Evolutionary conservation across 1,140 invertebrate species (phyloP).

Genomic region (Drosophila virilis): DNA sequence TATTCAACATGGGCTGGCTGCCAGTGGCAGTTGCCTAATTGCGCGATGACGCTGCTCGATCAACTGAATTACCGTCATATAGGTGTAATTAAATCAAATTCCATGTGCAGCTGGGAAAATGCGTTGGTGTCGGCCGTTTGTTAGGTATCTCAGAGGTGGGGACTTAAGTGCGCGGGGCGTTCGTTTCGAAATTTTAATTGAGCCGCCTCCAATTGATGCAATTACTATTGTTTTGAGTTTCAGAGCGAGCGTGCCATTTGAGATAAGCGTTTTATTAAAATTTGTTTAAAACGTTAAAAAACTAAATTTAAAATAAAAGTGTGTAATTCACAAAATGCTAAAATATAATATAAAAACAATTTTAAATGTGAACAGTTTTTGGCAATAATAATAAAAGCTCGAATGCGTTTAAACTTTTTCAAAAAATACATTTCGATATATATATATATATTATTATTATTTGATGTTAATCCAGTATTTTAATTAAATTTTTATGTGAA

Average conservation of each 20-base stretch:
- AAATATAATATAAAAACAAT: no score
- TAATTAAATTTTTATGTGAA: neutral
- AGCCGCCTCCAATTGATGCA: conserved; percentile 32
- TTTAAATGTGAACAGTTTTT: no score
- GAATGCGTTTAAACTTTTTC: no score
- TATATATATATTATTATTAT: neutral
- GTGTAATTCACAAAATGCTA: no score
- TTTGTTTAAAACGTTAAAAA: neutral
- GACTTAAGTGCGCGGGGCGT: neutral
- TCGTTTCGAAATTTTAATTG: conserved; percentile 34
- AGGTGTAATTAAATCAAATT: conserved; percentile 38
- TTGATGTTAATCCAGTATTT: neutral
- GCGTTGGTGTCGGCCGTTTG: conserved; percentile 9
- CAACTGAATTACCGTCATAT: conserved; percentile 28
- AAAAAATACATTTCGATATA: no score
- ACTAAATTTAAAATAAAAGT: neutral
- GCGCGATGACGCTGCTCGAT: conserved; percentile 55
- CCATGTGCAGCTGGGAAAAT: conserved; percentile 32
- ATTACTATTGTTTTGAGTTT: conserved; percentile 25
- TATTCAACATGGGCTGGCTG: conserved; percentile 4
- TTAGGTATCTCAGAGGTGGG: conserved; percentile 12
- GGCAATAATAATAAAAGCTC: no score
- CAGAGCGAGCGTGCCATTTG: conserved; percentile 23
- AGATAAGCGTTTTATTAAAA: conserved; percentile 34
- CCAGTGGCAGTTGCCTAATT: conserved; percentile 45